A percentile compares a stretch with the other conserved stretches of the same genome.
phyloP scores from a whole-genome alignment of 2,797 vertebrate genomes.

The Labroides dimidiatus region DNA sequence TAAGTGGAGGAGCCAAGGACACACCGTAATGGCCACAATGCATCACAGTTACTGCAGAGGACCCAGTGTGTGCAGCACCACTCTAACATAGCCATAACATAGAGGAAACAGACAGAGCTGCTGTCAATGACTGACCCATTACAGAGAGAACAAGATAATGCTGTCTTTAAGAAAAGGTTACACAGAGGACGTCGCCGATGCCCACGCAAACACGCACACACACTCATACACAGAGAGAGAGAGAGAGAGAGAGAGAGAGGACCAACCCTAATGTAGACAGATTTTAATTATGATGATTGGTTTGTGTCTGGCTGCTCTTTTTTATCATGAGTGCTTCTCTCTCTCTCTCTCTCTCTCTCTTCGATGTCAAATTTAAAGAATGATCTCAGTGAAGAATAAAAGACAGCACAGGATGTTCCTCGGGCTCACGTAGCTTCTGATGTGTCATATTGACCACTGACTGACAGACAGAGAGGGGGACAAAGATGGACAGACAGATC shows the following conservation, averaged over 20 bases:
- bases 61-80: conserved; percentile 21
- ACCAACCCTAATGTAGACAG: background rate
- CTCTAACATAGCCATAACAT: conserved; percentile 11
- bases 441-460: conserved; percentile 33
- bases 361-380: conserved; percentile 10
- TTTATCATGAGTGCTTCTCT: conserved; percentile 19
- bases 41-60: conserved; percentile 57
- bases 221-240: conserved; percentile 7
- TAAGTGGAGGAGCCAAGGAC: conserved; percentile 48
- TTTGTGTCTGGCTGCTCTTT: conserved; percentile 32
- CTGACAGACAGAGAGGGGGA: background rate
- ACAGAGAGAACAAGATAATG: conserved; percentile 33
- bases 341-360: conserved; percentile 27
- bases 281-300: conserved; percentile 56
- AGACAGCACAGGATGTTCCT: conserved; percentile 39
- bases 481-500: conserved; percentile 7
- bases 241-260: too few relatives aligned
- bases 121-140: conserved; percentile 26
- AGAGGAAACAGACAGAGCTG: conserved; percentile 13
- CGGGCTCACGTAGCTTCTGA: conserved; percentile 9
- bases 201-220: background rate
- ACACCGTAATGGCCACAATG: conserved; percentile 57
- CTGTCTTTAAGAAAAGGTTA: conserved; percentile 40
- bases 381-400: conserved; percentile 24
- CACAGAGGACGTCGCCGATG: conserved; percentile 35